Evolutionary conservation across 2,113 vertebrate species (phyloP).

Genomic region (Rhinolophus ferrumequinum): DNA sequence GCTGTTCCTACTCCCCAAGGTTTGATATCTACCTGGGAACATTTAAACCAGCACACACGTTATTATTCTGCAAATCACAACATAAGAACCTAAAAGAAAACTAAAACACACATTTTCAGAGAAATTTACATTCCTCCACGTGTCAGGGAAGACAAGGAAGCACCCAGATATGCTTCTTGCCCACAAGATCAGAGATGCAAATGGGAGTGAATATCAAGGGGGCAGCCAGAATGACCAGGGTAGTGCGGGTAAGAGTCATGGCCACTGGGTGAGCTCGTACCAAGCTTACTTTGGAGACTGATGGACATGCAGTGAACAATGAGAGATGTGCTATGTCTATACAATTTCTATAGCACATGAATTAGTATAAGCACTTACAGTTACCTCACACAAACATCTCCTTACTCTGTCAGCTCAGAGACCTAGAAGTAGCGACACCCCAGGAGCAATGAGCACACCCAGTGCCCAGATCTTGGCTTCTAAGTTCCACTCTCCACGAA

Average conservation of each 20-base stretch:
- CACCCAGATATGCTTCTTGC: not conserved
- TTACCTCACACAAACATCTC: accelerated
- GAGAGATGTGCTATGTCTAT: accelerated
- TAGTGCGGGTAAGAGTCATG: too few species aligned
- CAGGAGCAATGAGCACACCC: accelerated
- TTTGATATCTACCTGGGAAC: too few species aligned
- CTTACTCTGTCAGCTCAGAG: accelerated
- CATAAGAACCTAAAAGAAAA: too few species aligned
- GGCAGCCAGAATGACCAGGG: too few species aligned
- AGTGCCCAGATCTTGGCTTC: not conserved
- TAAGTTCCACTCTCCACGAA: not conserved
- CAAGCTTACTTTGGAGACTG: accelerated
- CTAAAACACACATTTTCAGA: too few species aligned
- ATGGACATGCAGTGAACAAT: accelerated
- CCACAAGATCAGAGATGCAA: not conserved
- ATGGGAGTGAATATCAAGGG: too few species aligned
- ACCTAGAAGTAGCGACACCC: accelerated
- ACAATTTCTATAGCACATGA: accelerated
- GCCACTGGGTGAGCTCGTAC: accelerated
- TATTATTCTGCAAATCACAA: too few species aligned
- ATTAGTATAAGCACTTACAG: accelerated
- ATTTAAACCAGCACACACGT: too few species aligned
- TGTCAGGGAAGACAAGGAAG: too few species aligned
- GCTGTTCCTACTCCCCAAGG: too few species aligned
- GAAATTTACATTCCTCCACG: too few species aligned